Evolutionary conservation across 2,113 vertebrate species (phyloP).

Genomic region (Petrocephalus zakoni): DNA sequence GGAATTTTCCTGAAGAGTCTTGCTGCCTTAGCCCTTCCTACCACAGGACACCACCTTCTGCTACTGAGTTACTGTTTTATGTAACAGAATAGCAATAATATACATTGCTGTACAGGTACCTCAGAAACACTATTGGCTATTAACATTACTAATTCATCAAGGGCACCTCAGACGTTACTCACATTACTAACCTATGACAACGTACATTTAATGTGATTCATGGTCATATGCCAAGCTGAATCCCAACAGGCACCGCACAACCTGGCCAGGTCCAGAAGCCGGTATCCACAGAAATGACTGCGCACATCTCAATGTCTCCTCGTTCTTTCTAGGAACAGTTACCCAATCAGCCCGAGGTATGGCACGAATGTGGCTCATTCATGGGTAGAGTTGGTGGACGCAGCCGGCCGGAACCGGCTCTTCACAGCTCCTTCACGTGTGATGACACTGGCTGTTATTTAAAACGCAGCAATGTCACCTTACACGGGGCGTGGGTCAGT

Average conservation of each 20-base stretch:
- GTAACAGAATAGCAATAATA: background rate
- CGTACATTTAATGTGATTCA: background rate
- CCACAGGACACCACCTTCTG: background rate
- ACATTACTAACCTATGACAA: background rate
- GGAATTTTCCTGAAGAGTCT: background rate
- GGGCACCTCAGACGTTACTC: slow-evolving; percentile 2
- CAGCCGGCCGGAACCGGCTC: background rate
- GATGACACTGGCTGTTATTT: background rate
- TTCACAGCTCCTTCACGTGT: background rate
- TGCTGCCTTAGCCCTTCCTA: background rate
- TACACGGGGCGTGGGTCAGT: background rate
- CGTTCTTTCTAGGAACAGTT: background rate
- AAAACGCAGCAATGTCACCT: background rate
- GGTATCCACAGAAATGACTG: background rate
- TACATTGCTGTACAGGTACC: background rate
- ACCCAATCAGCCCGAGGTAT: background rate
- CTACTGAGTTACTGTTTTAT: background rate
- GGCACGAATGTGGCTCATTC: background rate
- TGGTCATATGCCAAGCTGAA: background rate
- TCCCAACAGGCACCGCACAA: background rate
- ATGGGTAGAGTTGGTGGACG: background rate
- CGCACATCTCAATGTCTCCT: background rate
- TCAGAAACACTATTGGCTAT: background rate
- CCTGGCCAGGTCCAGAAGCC: background rate
- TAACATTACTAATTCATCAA: slow-evolving; percentile 10